Conservation (phyloP, 1,140 invertebrate genomes). For the Drosophila nannoptera region DNA sequence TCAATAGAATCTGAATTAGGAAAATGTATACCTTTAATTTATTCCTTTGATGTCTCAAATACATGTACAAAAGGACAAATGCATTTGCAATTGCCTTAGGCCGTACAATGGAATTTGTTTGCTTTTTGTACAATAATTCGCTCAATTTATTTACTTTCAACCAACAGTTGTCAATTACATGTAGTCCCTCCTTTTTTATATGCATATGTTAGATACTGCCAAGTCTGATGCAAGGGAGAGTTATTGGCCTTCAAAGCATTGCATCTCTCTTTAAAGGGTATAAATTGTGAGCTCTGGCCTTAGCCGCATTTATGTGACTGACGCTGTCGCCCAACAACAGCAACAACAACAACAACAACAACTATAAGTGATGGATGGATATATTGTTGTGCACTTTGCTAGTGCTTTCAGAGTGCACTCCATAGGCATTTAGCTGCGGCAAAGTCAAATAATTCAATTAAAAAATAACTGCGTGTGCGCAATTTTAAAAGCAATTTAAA, state of each 20-base stretch:
- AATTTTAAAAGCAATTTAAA: constrained; percentile 66
- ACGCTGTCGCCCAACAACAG: constrained; percentile 13
- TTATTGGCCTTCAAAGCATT: neutral
- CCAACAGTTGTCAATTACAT: too few relatives aligned
- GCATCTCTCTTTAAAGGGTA: constrained; percentile 3
- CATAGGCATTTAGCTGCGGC: constrained; percentile 35
- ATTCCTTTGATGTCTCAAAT: too few relatives aligned
- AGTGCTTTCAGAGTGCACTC: constrained; percentile 1
- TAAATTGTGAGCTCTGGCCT: neutral
- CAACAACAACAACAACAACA: constrained; percentile 19
- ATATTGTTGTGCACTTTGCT: constrained; percentile 22
- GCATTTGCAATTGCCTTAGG: neutral
- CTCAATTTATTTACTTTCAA: neutral
- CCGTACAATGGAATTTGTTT: neutral
- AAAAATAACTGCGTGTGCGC: constrained; percentile 47
- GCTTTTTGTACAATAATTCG: neutral
- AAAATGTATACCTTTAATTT: too few relatives aligned
- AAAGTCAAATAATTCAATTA: constrained; percentile 66
- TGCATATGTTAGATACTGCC: neutral
- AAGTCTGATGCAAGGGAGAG: neutral
- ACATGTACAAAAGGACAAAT: too few relatives aligned
- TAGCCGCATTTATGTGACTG: constrained; percentile 4
- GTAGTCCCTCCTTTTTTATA: neutral
- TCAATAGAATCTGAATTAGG: too few relatives aligned
- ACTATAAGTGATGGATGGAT: constrained; percentile 46